Evolutionary conservation across 2,888 invertebrate species (phyloP), one percentile per base, ranked within the genome.

Genomic region (Polydesmus complanatus): DNA sequence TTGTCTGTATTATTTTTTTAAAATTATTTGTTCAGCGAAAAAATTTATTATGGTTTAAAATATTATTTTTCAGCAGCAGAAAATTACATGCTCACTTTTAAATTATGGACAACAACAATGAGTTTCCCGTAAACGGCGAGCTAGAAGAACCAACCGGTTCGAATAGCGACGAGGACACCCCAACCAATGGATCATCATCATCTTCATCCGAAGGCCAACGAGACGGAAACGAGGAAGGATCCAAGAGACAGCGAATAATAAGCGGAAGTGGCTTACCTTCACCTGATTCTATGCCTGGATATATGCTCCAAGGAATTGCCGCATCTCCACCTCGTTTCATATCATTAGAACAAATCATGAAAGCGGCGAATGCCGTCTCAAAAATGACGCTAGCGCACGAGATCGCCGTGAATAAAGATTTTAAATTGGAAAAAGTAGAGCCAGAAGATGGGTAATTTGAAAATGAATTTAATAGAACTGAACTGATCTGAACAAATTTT

Each of bases 301-400:
- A 8, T 37, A 8, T 37, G 5, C 14, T 37, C 37, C 37, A 5
- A 37, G 37, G 37, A 37, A 22, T 82, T 0, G 80, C 80, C 23
- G 84, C 85, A 0, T 91, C 91, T 1, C 91, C 90, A 0, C 89
- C 89, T 14, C 85, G 85, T 72, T 90, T 88, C 73, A 83, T 91
- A 14, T 83, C 86, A 0, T 74, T 91, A 27, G 89, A 89, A 65
- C 88, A 93, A 71, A 83, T 93, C 51, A 85, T 90, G 81, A 85
- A 85, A 68, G 88, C 90, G n/a, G 86, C 89, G 0, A 84, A 85
- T 70, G 86, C 87, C 1, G 83, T 93, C 77, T 83, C 86, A 68
- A 93, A 96, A 68, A 94, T 97, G 93, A 87, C 88, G 3, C 75
- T 97, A 49, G 94, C 93, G 0, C 97, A 98, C 77, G 95, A 98